Evolutionary conservation across 2,888 invertebrate species (phyloP).

Genomic region (Craniophora ligustri): DNA sequence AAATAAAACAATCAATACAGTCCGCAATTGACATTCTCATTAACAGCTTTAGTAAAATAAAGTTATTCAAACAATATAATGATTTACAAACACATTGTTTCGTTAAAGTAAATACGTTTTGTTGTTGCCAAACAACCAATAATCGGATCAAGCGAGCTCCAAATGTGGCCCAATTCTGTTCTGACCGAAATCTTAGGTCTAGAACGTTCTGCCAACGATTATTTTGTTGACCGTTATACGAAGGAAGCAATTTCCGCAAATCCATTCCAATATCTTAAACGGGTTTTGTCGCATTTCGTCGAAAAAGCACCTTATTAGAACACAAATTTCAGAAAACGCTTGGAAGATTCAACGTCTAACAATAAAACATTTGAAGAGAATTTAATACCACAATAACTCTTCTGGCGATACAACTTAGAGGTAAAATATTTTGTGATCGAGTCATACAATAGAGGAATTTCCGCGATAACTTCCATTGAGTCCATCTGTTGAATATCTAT

Average conservation of each 20-base stretch:
- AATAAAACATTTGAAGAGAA: too few relatives aligned
- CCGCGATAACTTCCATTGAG: not conserved
- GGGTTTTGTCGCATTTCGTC: not conserved
- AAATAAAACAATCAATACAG: too few relatives aligned
- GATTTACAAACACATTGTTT: not conserved
- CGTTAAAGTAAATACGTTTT: constrained; percentile 4
- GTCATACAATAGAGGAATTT: not conserved
- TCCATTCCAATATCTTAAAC: constrained; percentile 1
- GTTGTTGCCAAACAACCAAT: constrained; percentile 21
- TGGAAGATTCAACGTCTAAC: too few relatives aligned
- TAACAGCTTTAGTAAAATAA: not conserved
- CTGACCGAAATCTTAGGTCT: constrained; percentile 6
- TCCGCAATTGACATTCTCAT: not conserved
- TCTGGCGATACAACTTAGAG: too few relatives aligned
- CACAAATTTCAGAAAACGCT: too few relatives aligned
- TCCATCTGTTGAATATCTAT: not conserved
- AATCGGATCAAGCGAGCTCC: constrained; percentile 21
- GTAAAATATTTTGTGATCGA: not conserved
- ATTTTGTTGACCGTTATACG: constrained; percentile 11
- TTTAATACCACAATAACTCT: too few relatives aligned
- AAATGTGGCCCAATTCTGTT: constrained; percentile 12
- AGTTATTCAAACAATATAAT: not conserved
- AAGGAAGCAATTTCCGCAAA: constrained; percentile 32
- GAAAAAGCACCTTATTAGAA: too few relatives aligned
- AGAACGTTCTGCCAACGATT: constrained; percentile 16